phyloP scores from a whole-genome alignment of 2,113 vertebrate genomes.

The Camelus dromedarius region DNA sequence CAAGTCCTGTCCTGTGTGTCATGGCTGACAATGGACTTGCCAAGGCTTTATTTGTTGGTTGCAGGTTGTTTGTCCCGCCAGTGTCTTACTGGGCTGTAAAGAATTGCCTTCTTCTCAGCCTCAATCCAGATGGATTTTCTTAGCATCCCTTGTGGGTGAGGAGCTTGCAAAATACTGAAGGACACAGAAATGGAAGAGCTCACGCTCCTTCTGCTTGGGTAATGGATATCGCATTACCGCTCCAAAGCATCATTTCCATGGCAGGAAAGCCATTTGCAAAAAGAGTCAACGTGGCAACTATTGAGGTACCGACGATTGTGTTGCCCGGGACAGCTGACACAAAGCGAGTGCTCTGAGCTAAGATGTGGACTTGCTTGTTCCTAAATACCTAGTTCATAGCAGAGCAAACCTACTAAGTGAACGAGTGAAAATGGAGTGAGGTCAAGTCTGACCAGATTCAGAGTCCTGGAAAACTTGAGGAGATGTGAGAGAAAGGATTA shows the following conservation, averaged over 20 bases:
- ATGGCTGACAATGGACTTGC: not conserved
- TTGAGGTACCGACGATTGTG: not conserved
- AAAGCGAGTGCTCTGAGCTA: not conserved
- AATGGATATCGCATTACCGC: not conserved
- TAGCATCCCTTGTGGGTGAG: not conserved
- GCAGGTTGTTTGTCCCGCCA: not conserved
- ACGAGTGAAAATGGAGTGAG: not conserved
- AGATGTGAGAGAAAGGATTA: not conserved
- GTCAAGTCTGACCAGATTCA: not conserved
- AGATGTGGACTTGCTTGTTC: not conserved
- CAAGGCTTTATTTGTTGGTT: not conserved
- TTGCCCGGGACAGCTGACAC: not conserved
- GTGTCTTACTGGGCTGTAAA: not conserved
- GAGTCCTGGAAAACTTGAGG: not conserved
- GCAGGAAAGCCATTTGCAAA: not conserved
- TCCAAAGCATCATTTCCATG: not conserved
- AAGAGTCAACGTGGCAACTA: not conserved
- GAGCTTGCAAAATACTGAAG: not conserved
- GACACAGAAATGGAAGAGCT: not conserved
- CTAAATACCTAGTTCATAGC: not conserved
- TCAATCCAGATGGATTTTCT: not conserved
- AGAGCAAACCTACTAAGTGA: not conserved
- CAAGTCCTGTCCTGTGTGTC: not conserved
- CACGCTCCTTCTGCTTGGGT: not conserved
- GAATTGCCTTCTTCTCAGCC: not conserved